Evolutionary conservation across 2,113 vertebrate genomes (phyloP).

Genomic region (Ophiodon elongatus): DNA sequence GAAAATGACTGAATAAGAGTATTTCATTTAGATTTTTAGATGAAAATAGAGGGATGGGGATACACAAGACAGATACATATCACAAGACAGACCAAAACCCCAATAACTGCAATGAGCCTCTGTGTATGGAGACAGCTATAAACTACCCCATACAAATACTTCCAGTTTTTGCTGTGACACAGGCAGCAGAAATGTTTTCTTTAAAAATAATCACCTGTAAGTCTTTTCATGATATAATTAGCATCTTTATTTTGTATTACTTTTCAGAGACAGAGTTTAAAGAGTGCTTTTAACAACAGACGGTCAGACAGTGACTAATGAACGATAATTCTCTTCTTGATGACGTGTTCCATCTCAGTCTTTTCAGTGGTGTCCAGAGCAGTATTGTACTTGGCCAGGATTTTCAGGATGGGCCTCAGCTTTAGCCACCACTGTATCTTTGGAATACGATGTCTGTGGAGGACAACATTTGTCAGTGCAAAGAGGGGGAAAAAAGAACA

Average conservation of each 20-base stretch:
- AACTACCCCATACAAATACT: background rate
- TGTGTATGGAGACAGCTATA: background rate
- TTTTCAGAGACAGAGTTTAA: slow-evolving; percentile 27
- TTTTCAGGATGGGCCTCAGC: slow-evolving; percentile 91
- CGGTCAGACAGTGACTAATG: slow-evolving; percentile 15
- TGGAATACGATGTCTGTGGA: slow-evolving; percentile 90
- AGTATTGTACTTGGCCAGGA: slow-evolving; percentile 91
- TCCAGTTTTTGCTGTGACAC: background rate
- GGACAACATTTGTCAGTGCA: slow-evolving; percentile 15
- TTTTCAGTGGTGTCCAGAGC: slow-evolving; percentile 88
- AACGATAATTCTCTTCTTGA: slow-evolving; percentile 77
- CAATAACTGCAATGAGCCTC: background rate
- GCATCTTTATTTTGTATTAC: slow-evolving; percentile 46
- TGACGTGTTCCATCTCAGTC: slow-evolving; percentile 89
- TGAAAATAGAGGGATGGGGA: background rate
- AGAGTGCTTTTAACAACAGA: slow-evolving; percentile 41
- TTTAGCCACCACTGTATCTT: slow-evolving; percentile 92
- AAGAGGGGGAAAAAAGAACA: background rate
- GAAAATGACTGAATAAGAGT: background rate
- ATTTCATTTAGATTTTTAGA: background rate
- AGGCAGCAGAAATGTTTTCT: background rate
- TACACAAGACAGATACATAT: background rate
- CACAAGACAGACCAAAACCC: background rate
- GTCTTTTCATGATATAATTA: slow-evolving; percentile 7
- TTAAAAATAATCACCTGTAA: background rate